These are phyloP conservation scores for Nematostella vectensis DNA, from an alignment of 92 coral and sea anemone species.

Conservation along the genomic window DNA sequence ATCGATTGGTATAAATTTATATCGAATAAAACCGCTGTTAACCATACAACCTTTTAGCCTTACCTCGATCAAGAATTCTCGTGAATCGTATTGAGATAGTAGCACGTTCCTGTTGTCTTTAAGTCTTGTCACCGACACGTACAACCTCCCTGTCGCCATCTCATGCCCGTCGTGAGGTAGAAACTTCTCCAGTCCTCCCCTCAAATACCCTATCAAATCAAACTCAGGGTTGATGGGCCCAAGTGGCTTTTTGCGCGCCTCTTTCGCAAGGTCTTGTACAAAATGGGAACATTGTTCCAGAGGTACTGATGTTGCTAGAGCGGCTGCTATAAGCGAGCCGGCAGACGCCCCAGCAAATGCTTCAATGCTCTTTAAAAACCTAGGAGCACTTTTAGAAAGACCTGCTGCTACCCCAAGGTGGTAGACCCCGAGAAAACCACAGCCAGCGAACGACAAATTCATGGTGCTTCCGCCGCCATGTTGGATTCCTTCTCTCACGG, in stretches of 20 bases:
- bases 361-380: constrained; percentile 55
- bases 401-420: constrained; percentile 87
- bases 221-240: constrained; percentile 92
- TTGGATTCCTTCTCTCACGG: no score
- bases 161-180: constrained; percentile 75
- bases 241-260: constrained; percentile 66
- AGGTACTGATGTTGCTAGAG: constrained; percentile 84
- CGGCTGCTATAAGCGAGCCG: constrained; percentile 89
- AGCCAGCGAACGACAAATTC: constrained; percentile 96
- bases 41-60: no score
- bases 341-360: constrained; percentile 98
- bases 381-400: constrained; percentile 68
- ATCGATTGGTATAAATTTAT: no score
- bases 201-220: constrained; percentile 69
- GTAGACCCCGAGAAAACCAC: constrained; percentile 94
- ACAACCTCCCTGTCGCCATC: constrained; percentile 70
- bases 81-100: constrained; percentile 78
- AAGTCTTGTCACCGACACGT: constrained; percentile 79
- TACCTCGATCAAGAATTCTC: constrained; percentile 90
- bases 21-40: no score
- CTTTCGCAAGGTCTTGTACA: constrained; percentile 61
- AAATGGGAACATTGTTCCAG: constrained; percentile 63
- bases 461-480: no score
- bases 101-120: constrained; percentile 69
- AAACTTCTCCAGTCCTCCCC: constrained; percentile 52